phyloP scores from a whole-genome alignment of 2,113 vertebrate species.

The Tiliqua scincoides region DNA sequence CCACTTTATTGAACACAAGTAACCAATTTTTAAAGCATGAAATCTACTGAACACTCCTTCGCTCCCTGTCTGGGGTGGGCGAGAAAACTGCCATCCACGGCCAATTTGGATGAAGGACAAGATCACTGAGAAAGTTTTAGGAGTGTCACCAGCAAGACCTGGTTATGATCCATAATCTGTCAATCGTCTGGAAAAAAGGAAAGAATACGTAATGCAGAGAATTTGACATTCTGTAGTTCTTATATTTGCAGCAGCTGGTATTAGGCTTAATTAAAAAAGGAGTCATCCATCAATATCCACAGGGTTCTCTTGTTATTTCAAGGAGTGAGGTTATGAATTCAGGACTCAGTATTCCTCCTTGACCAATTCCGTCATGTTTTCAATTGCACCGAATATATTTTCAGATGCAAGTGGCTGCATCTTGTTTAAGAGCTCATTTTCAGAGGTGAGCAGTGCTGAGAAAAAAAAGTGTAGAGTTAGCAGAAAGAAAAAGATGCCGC shows the following conservation, averaged over 20 bases:
- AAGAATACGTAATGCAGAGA: not conserved
- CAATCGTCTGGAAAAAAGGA: not conserved
- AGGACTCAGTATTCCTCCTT: constrained; percentile 16
- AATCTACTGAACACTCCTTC: too few species aligned
- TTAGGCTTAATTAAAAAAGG: constrained; percentile 40
- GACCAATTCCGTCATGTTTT: constrained; percentile 40
- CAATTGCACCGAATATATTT: constrained; percentile 36
- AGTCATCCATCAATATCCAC: not conserved
- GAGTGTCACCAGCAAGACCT: not conserved
- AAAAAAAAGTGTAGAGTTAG: constrained; percentile 19
- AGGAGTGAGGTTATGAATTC: constrained; percentile 42
- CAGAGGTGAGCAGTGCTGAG: constrained; percentile 3
- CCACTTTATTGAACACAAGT: too few species aligned
- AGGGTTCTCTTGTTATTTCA: constrained; percentile 44
- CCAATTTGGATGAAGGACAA: too few species aligned
- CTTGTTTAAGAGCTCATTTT: constrained; percentile 19
- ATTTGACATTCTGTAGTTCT: constrained; percentile 34
- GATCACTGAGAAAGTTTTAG: too few species aligned
- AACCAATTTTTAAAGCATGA: too few species aligned
- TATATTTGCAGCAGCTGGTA: constrained; percentile 22
- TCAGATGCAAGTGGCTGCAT: constrained; percentile 5
- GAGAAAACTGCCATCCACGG: too few species aligned
- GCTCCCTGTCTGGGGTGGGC: too few species aligned
- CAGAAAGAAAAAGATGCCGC: not conserved
- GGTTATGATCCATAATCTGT: constrained; percentile 25